Evolutionary conservation across 2,113 vertebrate genomes (phyloP).

Genomic region (Gopherus evgoodei): DNA sequence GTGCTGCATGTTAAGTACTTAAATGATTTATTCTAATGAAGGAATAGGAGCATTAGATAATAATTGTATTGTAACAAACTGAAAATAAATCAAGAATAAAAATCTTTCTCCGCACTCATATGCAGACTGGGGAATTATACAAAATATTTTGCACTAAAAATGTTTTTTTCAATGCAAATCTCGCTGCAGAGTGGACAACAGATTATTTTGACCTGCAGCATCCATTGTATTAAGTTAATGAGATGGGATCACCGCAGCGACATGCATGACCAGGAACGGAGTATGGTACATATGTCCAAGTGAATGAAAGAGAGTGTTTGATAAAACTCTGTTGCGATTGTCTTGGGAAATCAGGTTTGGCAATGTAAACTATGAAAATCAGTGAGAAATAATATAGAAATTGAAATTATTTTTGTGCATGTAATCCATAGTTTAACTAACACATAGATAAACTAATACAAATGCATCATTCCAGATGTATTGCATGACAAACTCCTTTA

Average conservation of each 20-base stretch:
- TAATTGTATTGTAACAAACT: not conserved
- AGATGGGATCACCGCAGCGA: not conserved
- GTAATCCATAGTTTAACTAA: not conserved
- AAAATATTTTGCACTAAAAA: not conserved
- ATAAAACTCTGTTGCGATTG: not conserved
- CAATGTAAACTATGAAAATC: not conserved
- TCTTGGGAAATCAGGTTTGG: not conserved
- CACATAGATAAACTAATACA: not conserved
- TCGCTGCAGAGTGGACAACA: not conserved
- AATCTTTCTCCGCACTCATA: not conserved
- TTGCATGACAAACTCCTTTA: not conserved
- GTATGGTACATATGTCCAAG: not conserved
- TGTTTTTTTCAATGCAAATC: not conserved
- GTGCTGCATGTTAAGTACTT: not conserved
- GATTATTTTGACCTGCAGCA: not conserved
- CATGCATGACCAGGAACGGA: not conserved
- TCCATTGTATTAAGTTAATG: not conserved
- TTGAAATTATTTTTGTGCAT: accelerated
- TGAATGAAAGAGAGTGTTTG: not conserved
- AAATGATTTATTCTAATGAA: not conserved
- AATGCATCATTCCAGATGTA: not conserved
- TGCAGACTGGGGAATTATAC: not conserved
- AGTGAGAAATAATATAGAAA: accelerated
- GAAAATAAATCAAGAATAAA: not conserved
- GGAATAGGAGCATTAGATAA: not conserved